phyloP scores from a whole-genome alignment of 1,140 invertebrate species.

The Bombyx mori region ASM3026992v2 NC_085124.1:4531501-4532000 shows the following conservation, averaged over 20 bases:
- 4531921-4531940: slow-evolving; percentile 69
- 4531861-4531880: slow-evolving; percentile 72
- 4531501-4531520: too few relatives aligned
- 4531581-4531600: slow-evolving; percentile 43
- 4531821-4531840: slow-evolving; percentile 65
- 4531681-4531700: too few relatives aligned
- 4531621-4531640: too few relatives aligned
- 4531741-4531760: too few relatives aligned
- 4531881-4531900: slow-evolving; percentile 58
- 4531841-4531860: slow-evolving; percentile 36
- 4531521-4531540: too few relatives aligned
- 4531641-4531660: too few relatives aligned
- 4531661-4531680: too few relatives aligned
- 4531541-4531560: slow-evolving; percentile 29
- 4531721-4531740: too few relatives aligned
- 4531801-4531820: too few relatives aligned
- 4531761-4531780: too few relatives aligned
- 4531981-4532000: slow-evolving; percentile 43
- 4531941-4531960: slow-evolving; percentile 71
- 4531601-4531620: slow-evolving; percentile 56
- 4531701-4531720: too few relatives aligned
- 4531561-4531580: slow-evolving; percentile 54
- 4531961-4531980: slow-evolving; percentile 25
- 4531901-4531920: slow-evolving; percentile 57
- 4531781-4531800: too few relatives aligned